These are phyloP conservation scores for Porites cylindrica DNA, from an alignment of 92 coral and sea anemone species.

Conservation along the genomic window DNA sequence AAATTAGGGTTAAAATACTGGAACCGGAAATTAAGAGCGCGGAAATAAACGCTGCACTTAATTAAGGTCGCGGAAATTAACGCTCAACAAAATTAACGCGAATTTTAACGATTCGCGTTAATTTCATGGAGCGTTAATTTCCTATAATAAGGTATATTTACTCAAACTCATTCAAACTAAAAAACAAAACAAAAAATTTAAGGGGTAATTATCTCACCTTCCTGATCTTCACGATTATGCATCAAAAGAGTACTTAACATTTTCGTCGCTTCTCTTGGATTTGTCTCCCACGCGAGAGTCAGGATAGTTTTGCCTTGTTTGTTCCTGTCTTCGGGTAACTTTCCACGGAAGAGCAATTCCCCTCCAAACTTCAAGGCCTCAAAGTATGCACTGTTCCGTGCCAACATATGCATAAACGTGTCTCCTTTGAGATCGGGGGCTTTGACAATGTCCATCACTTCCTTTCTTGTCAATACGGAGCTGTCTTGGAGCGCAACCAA, in stretches of 20 bases:
- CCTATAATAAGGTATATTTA: too few species aligned
- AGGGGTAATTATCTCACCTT: not conserved
- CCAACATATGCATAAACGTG: conserved; percentile 21
- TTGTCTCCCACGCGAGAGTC: conserved; percentile 13
- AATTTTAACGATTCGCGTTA: too few species aligned
- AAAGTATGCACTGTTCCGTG: not conserved
- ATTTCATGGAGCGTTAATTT: too few species aligned
- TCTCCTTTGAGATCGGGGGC: conserved; percentile 6
- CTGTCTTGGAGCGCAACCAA: conserved; percentile 9
- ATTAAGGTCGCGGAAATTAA: too few species aligned
- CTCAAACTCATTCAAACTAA: too few species aligned
- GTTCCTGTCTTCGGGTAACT: conserved; percentile 6
- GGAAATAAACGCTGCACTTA: too few species aligned
- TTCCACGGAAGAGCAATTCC: not conserved
- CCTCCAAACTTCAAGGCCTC: not conserved
- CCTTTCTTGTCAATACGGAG: conserved; percentile 9
- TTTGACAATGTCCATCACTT: conserved; percentile 10
- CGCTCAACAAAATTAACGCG: too few species aligned
- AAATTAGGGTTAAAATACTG: too few species aligned
- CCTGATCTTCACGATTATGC: not conserved
- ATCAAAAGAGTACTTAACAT: not conserved
- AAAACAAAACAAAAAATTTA: not conserved
- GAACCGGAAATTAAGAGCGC: too few species aligned
- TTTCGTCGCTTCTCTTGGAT: conserved; percentile 3
- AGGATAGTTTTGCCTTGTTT: conserved; percentile 3